A percentile compares a stretch with the other conserved stretches of the same genome.
Conservation (phyloP, 2,888 invertebrate species). For the Synanthedon vespiformis region DNA sequence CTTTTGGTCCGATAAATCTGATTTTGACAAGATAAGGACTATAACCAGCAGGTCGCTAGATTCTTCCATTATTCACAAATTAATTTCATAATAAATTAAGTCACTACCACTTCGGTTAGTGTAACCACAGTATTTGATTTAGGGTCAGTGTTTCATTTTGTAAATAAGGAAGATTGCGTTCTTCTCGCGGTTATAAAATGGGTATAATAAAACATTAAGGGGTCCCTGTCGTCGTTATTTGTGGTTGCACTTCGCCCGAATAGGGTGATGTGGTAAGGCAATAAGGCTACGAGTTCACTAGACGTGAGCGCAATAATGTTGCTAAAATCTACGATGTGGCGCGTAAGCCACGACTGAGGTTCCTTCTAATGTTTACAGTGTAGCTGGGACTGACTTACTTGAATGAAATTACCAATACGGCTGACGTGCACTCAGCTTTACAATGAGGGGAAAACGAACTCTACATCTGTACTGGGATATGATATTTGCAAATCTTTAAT, state of each 20-base stretch:
- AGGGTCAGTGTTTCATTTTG: constrained; percentile 32
- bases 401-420: neutral
- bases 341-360: constrained; percentile 25
- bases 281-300: constrained; percentile 37
- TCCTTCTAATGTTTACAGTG: neutral
- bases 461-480: constrained; percentile 17
- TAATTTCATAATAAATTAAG: no score
- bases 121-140: no score
- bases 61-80: no score
- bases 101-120: no score
- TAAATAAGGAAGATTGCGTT: constrained; percentile 58
- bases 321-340: constrained; percentile 26
- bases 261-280: constrained; percentile 23
- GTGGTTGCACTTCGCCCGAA: constrained; percentile 45
- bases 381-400: neutral
- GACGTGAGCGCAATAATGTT: constrained; percentile 15
- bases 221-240: constrained; percentile 43
- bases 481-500: constrained; percentile 55
- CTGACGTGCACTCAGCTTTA: constrained; percentile 17
- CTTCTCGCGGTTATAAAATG: constrained; percentile 54
- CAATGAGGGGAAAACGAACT: constrained; percentile 29
- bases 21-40: no score
- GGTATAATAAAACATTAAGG: constrained; percentile 58
- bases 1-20: no score
- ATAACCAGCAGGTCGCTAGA: no score